Evolutionary conservation across 2,113 vertebrate species (phyloP).

Genomic region (Pseudorasbora parva): DNA sequence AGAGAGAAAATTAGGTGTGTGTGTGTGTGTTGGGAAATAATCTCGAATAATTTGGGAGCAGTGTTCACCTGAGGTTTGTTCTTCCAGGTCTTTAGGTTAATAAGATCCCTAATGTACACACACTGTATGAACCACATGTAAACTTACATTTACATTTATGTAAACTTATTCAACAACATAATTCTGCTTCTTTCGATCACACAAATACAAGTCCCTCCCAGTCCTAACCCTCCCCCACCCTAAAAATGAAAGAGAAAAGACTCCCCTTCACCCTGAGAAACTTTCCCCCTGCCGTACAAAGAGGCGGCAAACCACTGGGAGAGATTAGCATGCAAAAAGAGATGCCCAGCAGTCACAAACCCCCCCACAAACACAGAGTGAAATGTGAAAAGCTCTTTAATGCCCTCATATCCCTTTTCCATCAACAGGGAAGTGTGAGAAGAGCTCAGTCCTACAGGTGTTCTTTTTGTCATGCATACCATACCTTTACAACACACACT

Average conservation of each 20-base stretch:
- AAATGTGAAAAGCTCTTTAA: conserved; percentile 42
- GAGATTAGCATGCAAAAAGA: conserved; percentile 46
- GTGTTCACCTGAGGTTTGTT: conserved; percentile 2
- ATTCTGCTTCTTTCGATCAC: neutral
- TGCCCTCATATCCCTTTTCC: conserved; percentile 33
- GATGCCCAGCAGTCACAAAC: conserved; percentile 30
- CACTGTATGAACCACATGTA: neutral
- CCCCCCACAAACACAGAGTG: conserved; percentile 9
- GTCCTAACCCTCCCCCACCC: conserved; percentile 18
- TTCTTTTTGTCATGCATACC: conserved; percentile 6
- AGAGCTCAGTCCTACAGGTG: conserved; percentile 14
- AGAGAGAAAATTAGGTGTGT: too few species aligned
- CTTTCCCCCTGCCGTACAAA: conserved; percentile 2
- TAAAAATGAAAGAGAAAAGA: conserved; percentile 9
- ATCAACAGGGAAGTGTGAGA: conserved; percentile 31
- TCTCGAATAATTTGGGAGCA: conserved; percentile 1
- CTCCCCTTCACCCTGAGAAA: conserved; percentile 18
- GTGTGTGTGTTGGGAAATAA: conserved; percentile 12
- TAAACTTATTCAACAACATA: neutral
- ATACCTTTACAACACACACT: conserved; percentile 22
- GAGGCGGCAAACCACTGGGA: conserved; percentile 13
- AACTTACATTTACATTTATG: neutral
- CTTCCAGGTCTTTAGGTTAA: conserved; percentile 7
- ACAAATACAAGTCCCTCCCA: neutral
- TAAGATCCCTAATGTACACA: neutral